A percentile compares a stretch with the other conserved stretches of the same genome.
phyloP scores from a whole-genome alignment of 2,797 vertebrate genomes.

The Salmo trutta region DNA sequence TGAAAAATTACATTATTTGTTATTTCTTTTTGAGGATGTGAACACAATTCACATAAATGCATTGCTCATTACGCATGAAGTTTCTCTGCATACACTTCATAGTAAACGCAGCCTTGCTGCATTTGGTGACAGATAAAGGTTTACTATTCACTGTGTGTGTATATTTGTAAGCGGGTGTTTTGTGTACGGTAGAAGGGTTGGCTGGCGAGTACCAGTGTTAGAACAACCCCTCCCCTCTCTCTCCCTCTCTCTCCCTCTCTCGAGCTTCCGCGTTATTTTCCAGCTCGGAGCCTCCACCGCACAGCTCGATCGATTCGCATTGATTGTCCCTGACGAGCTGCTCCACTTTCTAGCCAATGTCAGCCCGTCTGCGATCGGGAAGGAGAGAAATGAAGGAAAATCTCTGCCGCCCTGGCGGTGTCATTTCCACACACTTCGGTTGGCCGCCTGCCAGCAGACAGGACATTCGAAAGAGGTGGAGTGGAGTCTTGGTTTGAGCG shows the following conservation, averaged over 20 bases:
- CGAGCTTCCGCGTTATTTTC: conserved; percentile 80
- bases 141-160: conserved; percentile 49
- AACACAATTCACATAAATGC: neutral
- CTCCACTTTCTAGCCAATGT: conserved; percentile 99
- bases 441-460: conserved; percentile 88
- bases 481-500: conserved; percentile 62
- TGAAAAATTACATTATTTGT: neutral
- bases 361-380: conserved; percentile 92
- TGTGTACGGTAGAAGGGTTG: conserved; percentile 66
- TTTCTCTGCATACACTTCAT: neutral
- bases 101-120: neutral
- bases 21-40: neutral
- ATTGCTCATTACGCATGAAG: conserved; percentile 1
- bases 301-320: conserved; percentile 96
- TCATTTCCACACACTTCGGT: conserved; percentile 97
- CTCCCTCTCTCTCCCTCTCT: conserved; percentile 57
- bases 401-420: conserved; percentile 97
- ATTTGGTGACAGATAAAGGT: neutral
- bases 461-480: conserved; percentile 80
- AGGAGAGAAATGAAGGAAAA: conserved; percentile 93
- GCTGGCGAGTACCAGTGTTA: conserved; percentile 65
- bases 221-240: conserved; percentile 42
- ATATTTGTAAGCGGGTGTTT: conserved; percentile 64
- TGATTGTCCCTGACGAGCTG: conserved; percentile 99
- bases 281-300: conserved; percentile 84